Evolutionary conservation across 1,140 invertebrate species (phyloP).

Genomic region (Charaxes varanes): DNA sequence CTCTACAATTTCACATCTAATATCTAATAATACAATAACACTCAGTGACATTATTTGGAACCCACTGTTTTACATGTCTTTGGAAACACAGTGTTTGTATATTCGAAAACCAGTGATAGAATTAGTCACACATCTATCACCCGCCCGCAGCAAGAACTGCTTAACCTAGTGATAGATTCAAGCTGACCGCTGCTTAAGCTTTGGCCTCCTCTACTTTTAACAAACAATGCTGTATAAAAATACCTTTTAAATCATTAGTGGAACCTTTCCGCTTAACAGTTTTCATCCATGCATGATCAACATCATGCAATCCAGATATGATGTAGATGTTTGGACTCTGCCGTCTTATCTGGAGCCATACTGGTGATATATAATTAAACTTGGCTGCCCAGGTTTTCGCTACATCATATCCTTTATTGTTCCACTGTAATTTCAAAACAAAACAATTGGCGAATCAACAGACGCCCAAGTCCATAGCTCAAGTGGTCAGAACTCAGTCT

Average conservation of each 20-base stretch:
- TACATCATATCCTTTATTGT: slow-evolving; percentile 94
- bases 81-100: too few relatives aligned
- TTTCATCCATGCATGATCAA: slow-evolving; percentile 89
- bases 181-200: too few relatives aligned
- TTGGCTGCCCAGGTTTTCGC: slow-evolving; percentile 93
- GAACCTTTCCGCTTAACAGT: slow-evolving; percentile 76
- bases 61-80: too few relatives aligned
- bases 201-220: too few relatives aligned
- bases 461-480: slow-evolving; percentile 42
- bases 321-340: slow-evolving; percentile 77
- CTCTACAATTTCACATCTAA: too few relatives aligned
- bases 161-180: too few relatives aligned
- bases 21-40: too few relatives aligned
- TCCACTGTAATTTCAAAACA: slow-evolving; percentile 85
- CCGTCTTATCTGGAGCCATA: slow-evolving; percentile 91
- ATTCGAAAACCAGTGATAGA: too few relatives aligned
- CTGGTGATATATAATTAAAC: slow-evolving; percentile 93
- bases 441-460: slow-evolving; percentile 50
- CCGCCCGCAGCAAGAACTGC: too few relatives aligned
- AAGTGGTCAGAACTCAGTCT: slow-evolving; percentile 43
- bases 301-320: slow-evolving; percentile 83
- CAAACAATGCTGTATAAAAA: too few relatives aligned
- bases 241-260: slow-evolving; percentile 46
- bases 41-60: too few relatives aligned
- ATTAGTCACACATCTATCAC: too few relatives aligned